Conservation (phyloP, 2,888 invertebrate species). For the Hirtodrosophila duncani region DNA sequence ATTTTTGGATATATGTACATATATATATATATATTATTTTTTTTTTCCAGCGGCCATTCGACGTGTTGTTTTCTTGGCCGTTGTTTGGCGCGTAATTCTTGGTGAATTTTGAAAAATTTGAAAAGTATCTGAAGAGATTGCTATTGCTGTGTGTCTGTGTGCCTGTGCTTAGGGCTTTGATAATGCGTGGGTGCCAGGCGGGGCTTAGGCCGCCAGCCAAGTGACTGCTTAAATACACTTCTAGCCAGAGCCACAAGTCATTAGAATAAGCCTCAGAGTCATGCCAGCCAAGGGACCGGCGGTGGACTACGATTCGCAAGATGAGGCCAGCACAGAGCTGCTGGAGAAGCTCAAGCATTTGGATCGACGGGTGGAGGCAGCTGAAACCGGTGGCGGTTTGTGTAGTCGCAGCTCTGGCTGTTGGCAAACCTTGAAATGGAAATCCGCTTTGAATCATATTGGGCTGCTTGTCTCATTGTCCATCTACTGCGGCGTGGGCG, state of each 20-base stretch:
- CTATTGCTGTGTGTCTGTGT: too few relatives aligned
- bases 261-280: too few relatives aligned
- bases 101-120: too few relatives aligned
- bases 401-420: conserved; percentile 73
- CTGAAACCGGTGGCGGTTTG: conserved; percentile 76
- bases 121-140: too few relatives aligned
- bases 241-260: too few relatives aligned
- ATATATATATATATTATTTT: neutral
- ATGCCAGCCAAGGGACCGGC: conserved; percentile 44
- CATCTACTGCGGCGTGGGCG: conserved; percentile 88
- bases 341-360: conserved; percentile 77
- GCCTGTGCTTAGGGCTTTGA: too few relatives aligned
- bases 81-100: too few relatives aligned
- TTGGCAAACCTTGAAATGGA: conserved; percentile 80
- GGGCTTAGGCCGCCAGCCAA: too few relatives aligned
- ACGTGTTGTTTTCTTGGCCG: too few relatives aligned
- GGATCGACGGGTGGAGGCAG: conserved; percentile 74
- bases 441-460: conserved; percentile 85
- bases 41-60: neutral
- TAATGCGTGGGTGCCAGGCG: too few relatives aligned
- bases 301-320: conserved; percentile 73
- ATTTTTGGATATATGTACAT: conserved; percentile 14
- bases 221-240: too few relatives aligned
- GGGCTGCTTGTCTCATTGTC: conserved; percentile 87
- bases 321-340: conserved; percentile 77